Evolutionary conservation across 2,888 invertebrate genomes (phyloP), one percentile per base, ranked within the genome.

Genomic region (Phytoseiulus persimilis): DNA sequence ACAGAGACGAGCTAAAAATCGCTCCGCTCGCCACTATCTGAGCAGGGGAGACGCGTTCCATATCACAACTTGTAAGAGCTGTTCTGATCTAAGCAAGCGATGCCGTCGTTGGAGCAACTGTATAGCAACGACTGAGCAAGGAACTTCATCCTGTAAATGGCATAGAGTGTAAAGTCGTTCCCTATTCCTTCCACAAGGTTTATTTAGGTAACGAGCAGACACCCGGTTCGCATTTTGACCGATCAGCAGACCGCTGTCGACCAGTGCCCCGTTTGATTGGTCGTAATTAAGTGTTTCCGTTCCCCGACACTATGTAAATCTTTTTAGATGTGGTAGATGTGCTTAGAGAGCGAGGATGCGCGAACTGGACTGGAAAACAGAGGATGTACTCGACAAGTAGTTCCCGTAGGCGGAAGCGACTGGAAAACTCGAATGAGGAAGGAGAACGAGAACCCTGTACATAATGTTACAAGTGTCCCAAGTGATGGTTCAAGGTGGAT

Each of bases 21-120:
- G 87, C 87, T 31, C 87, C 87, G 32, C 33, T 87, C 32, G 87
- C 87, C 87, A 87, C 87, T n/a, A 87, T 87, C 31, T 87, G 33
- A 45, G 18, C 87, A 9, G 6, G 65, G 65, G 65, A 65, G 28
- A 65, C 65, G 65, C 65, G 65, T 65, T 65, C 65, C 65, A 65
- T 65, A 65, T 65, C 65, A 65, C 65, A 65, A 65, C 5, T 2
- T 28, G 65, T 2, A 18, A 28, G 65, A 65, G 28, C 65, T 65
- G 65, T 18, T 65, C 65, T 23, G 18, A 65, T 9, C 5, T 3
- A 39, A 39, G 9, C 9, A n/a, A 39, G 39, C 65, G 28, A 65
- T 65, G 65, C 9, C 65, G 65, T 65, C 65, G 14, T 23, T 65
- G 65, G 65, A 65, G 14, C 65, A 46, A 46, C 46, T 46, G 46